These are phyloP conservation scores for Marisa cornuarietis DNA, from an alignment of 1,140 invertebrate genomes.

Conservation along the genomic window DNA sequence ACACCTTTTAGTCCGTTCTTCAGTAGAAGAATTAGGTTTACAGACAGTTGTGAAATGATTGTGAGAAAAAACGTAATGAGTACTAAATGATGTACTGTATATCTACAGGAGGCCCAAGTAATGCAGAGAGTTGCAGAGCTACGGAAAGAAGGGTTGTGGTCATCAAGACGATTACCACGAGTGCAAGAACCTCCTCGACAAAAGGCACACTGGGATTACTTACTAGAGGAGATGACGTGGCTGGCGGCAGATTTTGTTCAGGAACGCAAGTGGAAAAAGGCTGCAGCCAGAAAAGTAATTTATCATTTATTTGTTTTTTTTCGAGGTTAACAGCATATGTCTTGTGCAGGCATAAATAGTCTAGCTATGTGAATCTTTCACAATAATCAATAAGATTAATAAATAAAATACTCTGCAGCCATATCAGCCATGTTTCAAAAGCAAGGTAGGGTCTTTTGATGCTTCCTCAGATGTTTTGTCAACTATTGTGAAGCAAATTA, in stretches of 20 bases:
- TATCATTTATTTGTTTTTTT: neutral
- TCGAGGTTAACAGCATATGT: neutral
- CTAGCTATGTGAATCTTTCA: no score
- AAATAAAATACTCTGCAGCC: constrained; percentile 4
- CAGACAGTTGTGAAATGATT: no score
- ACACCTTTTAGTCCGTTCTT: no score
- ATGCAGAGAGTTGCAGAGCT: constrained; percentile 87
- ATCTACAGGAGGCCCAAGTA: constrained; percentile 83
- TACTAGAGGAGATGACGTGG: constrained; percentile 99
- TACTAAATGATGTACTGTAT: no score
- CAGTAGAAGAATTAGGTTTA: no score
- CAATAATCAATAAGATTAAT: neutral
- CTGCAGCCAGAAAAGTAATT: constrained; percentile 86
- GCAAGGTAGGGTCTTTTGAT: no score
- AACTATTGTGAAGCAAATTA: no score
- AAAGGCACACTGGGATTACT: constrained; percentile 99
- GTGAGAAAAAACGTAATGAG: no score
- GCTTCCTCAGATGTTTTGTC: no score
- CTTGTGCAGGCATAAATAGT: neutral
- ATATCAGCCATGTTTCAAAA: no score
- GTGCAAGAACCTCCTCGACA: constrained; percentile 86
- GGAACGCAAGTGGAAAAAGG: constrained; percentile 97
- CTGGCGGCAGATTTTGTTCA: constrained; percentile 96
- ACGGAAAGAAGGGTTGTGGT: constrained; percentile 88
- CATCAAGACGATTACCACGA: constrained; percentile 89